These are phyloP conservation scores for Acropora tenuis DNA, from an alignment of 64 coral and sea anemone genomes.

Conservation along the genomic window DNA sequence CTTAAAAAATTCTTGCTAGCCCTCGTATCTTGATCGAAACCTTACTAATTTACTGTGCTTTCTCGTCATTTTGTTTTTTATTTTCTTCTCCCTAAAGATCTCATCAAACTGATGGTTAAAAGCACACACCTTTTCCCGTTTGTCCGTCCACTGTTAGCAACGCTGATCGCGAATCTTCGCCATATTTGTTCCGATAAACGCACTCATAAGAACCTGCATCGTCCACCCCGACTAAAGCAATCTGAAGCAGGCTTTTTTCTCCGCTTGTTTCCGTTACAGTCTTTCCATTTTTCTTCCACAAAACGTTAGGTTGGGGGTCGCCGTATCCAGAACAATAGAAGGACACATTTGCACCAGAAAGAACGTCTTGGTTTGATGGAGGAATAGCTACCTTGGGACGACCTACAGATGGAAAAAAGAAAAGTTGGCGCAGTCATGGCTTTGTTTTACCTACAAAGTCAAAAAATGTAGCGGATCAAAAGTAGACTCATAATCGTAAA, in stretches of 20 bases:
- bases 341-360: constrained; percentile 65
- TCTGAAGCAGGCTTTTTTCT: constrained; percentile 21
- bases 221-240: not conserved
- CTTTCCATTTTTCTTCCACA: constrained; percentile 67
- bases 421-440: not conserved
- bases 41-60: too few relatives aligned
- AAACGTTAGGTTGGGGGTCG: constrained; percentile 32
- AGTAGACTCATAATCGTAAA: too few relatives aligned
- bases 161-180: not conserved
- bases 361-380: constrained; percentile 53
- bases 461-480: too few relatives aligned
- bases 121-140: not conserved
- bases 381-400: constrained; percentile 57
- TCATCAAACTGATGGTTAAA: not conserved
- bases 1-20: too few relatives aligned
- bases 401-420: constrained; percentile 18
- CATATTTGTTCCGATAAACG: not conserved
- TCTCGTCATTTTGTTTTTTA: too few relatives aligned
- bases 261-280: not conserved
- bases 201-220: constrained; percentile 28
- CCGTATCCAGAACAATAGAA: constrained; percentile 73
- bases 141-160: constrained; percentile 24
- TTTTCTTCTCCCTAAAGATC: too few relatives aligned
- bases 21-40: too few relatives aligned
- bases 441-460: too few relatives aligned